These are phyloP conservation scores for Volucella inflata DNA, from an alignment of 2,888 invertebrate genomes.

Conservation along the genomic window DNA sequence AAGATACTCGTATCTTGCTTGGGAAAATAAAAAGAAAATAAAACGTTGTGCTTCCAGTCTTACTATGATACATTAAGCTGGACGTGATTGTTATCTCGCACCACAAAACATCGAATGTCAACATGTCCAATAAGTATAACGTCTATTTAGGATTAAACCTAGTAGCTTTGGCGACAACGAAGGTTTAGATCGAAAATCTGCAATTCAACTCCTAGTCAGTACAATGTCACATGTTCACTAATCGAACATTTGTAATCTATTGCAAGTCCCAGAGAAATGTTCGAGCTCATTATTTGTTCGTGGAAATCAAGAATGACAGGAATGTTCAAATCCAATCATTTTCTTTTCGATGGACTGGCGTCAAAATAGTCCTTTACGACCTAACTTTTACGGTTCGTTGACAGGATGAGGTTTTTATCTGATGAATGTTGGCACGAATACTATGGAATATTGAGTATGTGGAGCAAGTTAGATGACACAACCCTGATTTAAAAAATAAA, in stretches of 20 bases:
- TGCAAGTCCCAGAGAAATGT: slow-evolving; percentile 6
- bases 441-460: slow-evolving; percentile 30
- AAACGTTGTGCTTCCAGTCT: background rate
- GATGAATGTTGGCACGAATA: slow-evolving; percentile 22
- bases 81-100: slow-evolving; percentile 35
- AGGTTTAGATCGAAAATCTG: slow-evolving; percentile 8
- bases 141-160: slow-evolving; percentile 44
- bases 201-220: slow-evolving; percentile 32
- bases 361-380: slow-evolving; percentile 18
- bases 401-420: slow-evolving; percentile 30
- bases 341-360: slow-evolving; percentile 19
- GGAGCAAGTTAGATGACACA: slow-evolving; percentile 6
- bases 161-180: background rate
- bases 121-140: slow-evolving; percentile 32
- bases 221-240: slow-evolving; percentile 45
- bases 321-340: slow-evolving; percentile 45
- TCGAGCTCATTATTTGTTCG: slow-evolving; percentile 39
- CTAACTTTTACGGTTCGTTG: slow-evolving; percentile 31
- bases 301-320: slow-evolving; percentile 17
- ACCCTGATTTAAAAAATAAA: background rate
- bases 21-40: slow-evolving; percentile 13
- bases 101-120: slow-evolving; percentile 59
- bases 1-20: slow-evolving; percentile 39
- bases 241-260: slow-evolving; percentile 55
- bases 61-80: background rate